Percentiles rank a stretch among this genome's conserved stretches.
These are phyloP conservation scores for Myotis myotis DNA, from an alignment of 2,797 vertebrate genomes.

Conservation along the genomic window DNA sequence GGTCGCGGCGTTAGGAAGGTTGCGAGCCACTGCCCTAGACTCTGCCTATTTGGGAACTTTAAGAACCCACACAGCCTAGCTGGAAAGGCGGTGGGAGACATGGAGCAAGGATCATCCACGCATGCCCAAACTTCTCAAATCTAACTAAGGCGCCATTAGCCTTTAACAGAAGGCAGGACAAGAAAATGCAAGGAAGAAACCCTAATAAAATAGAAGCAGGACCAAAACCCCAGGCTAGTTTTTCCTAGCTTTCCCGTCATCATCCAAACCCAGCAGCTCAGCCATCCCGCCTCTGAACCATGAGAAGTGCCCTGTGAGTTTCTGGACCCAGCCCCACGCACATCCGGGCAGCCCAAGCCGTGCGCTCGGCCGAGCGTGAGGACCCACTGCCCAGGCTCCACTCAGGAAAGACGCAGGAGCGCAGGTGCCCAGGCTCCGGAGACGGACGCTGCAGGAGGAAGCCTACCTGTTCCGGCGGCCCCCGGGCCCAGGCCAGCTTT, in stretches of 20 bases:
- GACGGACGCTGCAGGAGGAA: not conserved
- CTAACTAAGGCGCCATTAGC: not conserved
- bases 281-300: not conserved
- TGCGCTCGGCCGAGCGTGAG: not conserved
- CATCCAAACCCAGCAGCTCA: not conserved
- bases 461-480: slow-evolving; percentile 46
- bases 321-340: not conserved
- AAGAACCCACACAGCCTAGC: not conserved
- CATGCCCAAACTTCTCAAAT: not conserved
- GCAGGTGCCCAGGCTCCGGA: not conserved
- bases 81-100: not conserved
- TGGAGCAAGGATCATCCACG: not conserved
- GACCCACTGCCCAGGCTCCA: not conserved
- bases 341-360: not conserved
- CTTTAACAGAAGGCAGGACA: not conserved
- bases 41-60: not conserved
- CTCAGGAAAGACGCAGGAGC: not conserved
- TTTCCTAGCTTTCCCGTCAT: not conserved
- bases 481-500: not conserved
- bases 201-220: not conserved
- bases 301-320: too few species aligned
- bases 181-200: not conserved
- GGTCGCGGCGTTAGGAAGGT: too few species aligned
- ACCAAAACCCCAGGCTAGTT: not conserved
- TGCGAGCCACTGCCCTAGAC: not conserved